A percentile compares a stretch with the other conserved stretches of the same genome.
These are phyloP conservation scores for Masticophis lateralis DNA, from an alignment of 2,797 vertebrate species.

Conservation along the genomic window DNA sequence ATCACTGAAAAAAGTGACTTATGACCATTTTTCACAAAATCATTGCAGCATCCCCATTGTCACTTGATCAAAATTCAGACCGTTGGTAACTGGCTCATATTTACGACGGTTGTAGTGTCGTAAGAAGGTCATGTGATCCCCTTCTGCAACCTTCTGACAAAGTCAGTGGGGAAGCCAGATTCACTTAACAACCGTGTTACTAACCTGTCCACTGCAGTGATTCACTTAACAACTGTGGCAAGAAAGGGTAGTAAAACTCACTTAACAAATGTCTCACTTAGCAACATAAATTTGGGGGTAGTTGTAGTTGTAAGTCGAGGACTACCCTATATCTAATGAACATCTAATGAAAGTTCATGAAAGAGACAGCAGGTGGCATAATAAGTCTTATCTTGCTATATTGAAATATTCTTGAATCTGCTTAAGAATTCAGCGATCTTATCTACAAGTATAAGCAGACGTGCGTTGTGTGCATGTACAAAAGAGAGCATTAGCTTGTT, in stretches of 20 bases:
- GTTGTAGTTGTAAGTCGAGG: neutral
- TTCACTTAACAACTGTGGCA: neutral
- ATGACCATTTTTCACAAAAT: neutral
- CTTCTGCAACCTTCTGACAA: neutral
- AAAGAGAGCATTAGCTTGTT: neutral
- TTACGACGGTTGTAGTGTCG: neutral
- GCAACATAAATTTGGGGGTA: neutral
- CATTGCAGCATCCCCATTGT: neutral
- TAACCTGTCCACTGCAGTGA: neutral
- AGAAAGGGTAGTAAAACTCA: neutral
- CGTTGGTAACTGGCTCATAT: neutral
- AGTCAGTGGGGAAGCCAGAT: neutral
- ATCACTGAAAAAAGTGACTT: neutral
- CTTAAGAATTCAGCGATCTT: neutral
- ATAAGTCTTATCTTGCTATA: neutral
- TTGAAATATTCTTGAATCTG: neutral
- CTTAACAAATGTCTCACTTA: neutral
- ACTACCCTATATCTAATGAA: neutral
- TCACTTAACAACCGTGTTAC: neutral
- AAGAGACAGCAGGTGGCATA: neutral
- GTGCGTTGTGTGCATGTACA: no score
- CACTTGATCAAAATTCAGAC: neutral
- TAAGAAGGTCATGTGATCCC: neutral
- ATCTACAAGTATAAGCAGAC: neutral
- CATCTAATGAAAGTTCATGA: neutral